Base-by-base conservation (phyloP, 1,140 invertebrate genomes). In the Megalopta genalis region DNA sequence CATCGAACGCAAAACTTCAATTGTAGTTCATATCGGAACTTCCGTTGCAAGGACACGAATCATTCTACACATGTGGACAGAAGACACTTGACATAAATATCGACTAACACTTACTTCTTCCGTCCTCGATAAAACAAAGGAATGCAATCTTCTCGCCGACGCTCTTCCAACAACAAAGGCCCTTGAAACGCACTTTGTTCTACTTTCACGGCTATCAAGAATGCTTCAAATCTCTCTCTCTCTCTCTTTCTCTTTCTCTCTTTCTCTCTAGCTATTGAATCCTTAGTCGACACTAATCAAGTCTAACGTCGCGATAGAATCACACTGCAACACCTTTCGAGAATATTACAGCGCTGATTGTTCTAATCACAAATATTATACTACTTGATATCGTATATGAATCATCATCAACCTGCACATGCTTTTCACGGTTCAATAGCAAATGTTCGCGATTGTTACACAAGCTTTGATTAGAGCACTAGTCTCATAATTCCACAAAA, bases 1-100 rank as follows among this genome's bases (percentile, higher is more conserved):
- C 23, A 10, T 32, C 57, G 42, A 46, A 54, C 16, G 18, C 21
- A 1, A 12, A 18, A 46, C 4, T 60, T 23, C 10, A 25, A 68
- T 49, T 14, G 37, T 21, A 32, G 14, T 37, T 32, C 9, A 8
- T 3, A 8, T 5, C 16, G 32, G 9, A 16, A 0, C 9, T 42
- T 9, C 6, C 7, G n/a, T 57, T 18, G 21, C 67, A 27, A 71
- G 75, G 59, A 46, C 16, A 64, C 27, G 9, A 63, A n/a, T 62
- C 62, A 16, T 71, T 63, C 49, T 2, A n/a, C 21, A 6, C 68
- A 32, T 78, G 63, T 68, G 42, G 49, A 57, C 70, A 10, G 23
- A n/a, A 78, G 39, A 72, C 18, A 64, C 76, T 78, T 59, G 76
- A 78, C 76, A 72, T 39, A 42, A 78, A 72, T 78, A 72, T 78